phyloP scores from a whole-genome alignment of 2,113 vertebrate genomes.

The Atractosteus spatula region DNA sequence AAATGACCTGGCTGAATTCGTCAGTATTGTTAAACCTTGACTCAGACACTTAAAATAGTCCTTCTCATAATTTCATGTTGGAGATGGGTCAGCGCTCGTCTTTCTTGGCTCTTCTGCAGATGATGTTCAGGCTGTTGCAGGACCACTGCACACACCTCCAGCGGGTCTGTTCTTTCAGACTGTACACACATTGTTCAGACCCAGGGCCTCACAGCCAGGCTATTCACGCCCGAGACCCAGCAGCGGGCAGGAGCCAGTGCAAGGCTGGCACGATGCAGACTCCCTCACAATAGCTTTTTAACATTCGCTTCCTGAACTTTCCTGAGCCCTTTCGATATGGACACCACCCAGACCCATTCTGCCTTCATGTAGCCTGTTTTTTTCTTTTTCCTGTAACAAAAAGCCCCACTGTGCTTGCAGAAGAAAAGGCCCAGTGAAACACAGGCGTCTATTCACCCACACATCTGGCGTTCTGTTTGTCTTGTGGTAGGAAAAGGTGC shows the following conservation, averaged over 20 bases:
- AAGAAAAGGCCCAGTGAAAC: too few relatives aligned
- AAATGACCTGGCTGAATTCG: too few relatives aligned
- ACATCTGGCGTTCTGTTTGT: too few relatives aligned
- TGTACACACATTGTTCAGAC: slow-evolving; percentile 14
- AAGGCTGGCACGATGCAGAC: slow-evolving; percentile 50
- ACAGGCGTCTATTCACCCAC: too few relatives aligned
- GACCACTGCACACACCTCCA: background rate
- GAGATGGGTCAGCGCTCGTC: too few relatives aligned
- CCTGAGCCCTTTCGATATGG: slow-evolving; percentile 26
- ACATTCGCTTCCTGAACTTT: background rate
- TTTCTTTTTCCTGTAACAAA: slow-evolving; percentile 11
- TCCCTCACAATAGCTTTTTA: background rate
- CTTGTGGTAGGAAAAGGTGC: too few relatives aligned
- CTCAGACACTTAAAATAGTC: too few relatives aligned
- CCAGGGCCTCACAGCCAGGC: slow-evolving; percentile 34
- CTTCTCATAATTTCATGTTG: too few relatives aligned
- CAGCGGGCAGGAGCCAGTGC: slow-evolving; percentile 32
- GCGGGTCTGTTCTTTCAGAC: background rate
- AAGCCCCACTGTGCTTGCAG: background rate
- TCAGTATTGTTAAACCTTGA: too few relatives aligned
- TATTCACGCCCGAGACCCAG: slow-evolving; percentile 31
- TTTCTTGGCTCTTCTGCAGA: too few relatives aligned
- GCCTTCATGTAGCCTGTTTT: background rate
- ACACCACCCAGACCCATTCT: slow-evolving; percentile 33
- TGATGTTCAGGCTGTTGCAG: background rate